Percentiles rank a stretch among this genome's conserved stretches.
Conservation (phyloP, 2,888 invertebrate genomes). For the Tenthredo scrophulariae region DNA sequence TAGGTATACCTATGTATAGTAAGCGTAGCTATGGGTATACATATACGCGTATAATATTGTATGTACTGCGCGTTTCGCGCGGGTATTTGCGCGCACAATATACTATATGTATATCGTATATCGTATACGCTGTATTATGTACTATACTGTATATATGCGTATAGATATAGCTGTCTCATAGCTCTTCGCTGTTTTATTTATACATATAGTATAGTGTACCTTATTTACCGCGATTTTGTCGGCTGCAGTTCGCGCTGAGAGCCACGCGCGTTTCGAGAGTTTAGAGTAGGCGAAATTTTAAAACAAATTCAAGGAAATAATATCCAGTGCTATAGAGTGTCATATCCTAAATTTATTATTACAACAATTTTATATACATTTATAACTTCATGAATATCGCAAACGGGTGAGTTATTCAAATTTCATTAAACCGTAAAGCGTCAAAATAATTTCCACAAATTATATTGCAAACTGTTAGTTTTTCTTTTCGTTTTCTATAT, state of each 20-base stretch:
- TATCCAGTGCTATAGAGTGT: not conserved
- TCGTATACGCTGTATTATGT: slow-evolving; percentile 6
- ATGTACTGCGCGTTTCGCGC: not conserved
- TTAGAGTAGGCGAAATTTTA: not conserved
- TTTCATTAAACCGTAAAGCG: not conserved
- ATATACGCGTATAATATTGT: not conserved
- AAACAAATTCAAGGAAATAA: not conserved
- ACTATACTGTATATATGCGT: not conserved
- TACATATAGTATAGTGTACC: not conserved
- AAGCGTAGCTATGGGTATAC: not conserved
- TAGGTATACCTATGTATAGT: not conserved
- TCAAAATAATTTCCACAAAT: not conserved
- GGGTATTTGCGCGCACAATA: not conserved
- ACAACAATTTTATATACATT: not conserved
- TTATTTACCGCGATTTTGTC: slow-evolving; percentile 25
- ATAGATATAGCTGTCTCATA: slow-evolving; percentile 10
- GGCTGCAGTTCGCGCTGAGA: slow-evolving; percentile 16
- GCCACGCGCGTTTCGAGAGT: not conserved
- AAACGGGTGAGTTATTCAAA: not conserved
- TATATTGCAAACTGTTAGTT: not conserved
- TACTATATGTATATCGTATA: not conserved
- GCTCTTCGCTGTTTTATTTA: slow-evolving; percentile 22
- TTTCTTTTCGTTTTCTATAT: not conserved
- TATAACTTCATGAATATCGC: not conserved
- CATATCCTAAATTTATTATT: not conserved